Evolutionary conservation across 2,797 vertebrate genomes (phyloP), one percentile per base, ranked within the genome.

Genomic region (Gymnopithys bicolor): DNA sequence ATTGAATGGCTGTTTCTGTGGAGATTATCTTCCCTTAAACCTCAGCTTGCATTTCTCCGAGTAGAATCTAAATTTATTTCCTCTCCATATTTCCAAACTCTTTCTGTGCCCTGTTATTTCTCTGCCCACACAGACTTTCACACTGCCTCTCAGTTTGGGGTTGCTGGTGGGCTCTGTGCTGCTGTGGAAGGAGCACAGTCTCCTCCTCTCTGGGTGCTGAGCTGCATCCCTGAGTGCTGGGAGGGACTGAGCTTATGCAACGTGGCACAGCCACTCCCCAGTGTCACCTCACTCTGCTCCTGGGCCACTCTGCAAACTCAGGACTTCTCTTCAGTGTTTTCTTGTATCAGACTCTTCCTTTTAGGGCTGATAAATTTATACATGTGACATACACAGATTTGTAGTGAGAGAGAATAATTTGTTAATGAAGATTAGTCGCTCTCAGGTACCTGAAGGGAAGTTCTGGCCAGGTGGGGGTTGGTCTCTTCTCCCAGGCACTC

Each of bases 91-190:
- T 97, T 94, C 95, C 96, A 96, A 97, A 96, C 89, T 94, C 85
- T 95, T 63, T 83, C 87, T 94, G 95, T 96, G 94, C 94, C 89
- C 95, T 96, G 94, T 97, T 97, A 96, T 96, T 97, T 97, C 94
- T 95, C 94, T 96, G 7, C 95, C 95, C 91, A 96, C 96, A 84
- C 95, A 96, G 92, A 96, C 94, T 96, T 96, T 95, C 95, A 97
- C 96, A 96, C 95, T 97, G 94, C 94, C 92, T 97, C 94, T 96
- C 95, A 93, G 94, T 89, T 96, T 73, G 84, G 90, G 87, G 92
- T 92, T 93, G 86, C 94, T 97, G 95, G 94, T 96, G 94, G 96
- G 96, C 95, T 96, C 91, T 28, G 69, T 94, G 95, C 79, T 95
- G 89, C 73, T 78, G 84, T 96, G 91, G 93, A 95, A 95, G 94